Base-by-base conservation (phyloP, 2,797 vertebrate species). In the Smutsia temminckii region DNA sequence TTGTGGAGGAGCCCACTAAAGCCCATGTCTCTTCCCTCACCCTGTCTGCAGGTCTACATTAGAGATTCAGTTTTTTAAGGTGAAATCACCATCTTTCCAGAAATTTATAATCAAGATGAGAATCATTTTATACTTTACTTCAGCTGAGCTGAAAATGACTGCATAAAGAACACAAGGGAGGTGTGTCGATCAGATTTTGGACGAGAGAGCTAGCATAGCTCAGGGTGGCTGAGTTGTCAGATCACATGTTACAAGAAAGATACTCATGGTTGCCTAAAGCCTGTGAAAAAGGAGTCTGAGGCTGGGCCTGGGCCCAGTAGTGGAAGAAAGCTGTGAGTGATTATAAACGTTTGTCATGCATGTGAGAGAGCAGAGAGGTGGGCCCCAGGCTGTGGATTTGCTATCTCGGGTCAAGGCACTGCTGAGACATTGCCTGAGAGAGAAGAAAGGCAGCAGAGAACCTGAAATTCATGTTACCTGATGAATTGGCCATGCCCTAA, bases 111-210 rank as follows among this genome's bases (percentile, higher is more conserved):
- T 25, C 37, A 53, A 42, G 11, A 66, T 5, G 9, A 88, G 77
- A 34, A n/a, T 88, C 57, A 57, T 71, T 46, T 34, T 34, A 21
- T 51, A 29, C 51, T n/a, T 69, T 42, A 51, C 27, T 78, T 59
- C n/a, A 83, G 64, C 61, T 80, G 55, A 27, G 12, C 83, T 81
- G 66, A 75, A 90, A n/a, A 29, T 49, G 85, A 66, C 59, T 9
- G 11, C n/a, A 1, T 40, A 32, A 91, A 59, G 27, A 27, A 87
- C 83, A 63, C 37, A 17, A 61, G 42, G n/a, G 17, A 78, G 20
- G 12, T 5, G 0, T 2, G 1, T 16, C 1, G 59, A 21, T 42
- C 10, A 29, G 55, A 40, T 42, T 21, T 68, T 2, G 29, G 0
- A 18, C 17, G 29, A 64, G 64, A 69, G 32, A 53, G 16, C 25